Evolutionary conservation across 2,113 vertebrate species (phyloP).

Genomic region (Syrrhaptes paradoxus): DNA sequence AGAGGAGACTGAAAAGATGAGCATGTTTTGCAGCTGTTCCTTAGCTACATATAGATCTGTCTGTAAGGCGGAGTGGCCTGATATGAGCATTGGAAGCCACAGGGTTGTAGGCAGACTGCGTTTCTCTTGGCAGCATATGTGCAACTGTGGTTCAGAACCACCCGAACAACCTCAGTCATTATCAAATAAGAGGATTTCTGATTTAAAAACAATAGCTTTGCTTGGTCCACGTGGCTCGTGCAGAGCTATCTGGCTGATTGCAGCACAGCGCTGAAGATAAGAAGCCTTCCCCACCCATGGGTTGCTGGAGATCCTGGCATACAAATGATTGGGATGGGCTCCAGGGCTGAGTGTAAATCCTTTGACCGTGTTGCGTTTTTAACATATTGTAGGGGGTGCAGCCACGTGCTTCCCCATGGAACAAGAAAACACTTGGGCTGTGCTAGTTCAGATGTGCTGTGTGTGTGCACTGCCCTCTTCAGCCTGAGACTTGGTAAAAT

Average conservation of each 20-base stretch:
- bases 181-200: rapidly evolving
- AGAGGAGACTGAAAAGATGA: neutral
- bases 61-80: neutral
- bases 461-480: neutral
- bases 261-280: neutral
- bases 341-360: rapidly evolving
- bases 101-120: neutral
- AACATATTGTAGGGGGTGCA: no score
- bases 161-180: neutral
- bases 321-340: rapidly evolving
- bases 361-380: no score
- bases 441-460: rapidly evolving
- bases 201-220: neutral
- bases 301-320: neutral
- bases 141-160: no score
- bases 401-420: rapidly evolving
- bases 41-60: rapidly evolving
- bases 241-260: neutral
- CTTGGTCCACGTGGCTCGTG: neutral
- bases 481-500: rapidly evolving
- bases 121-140: rapidly evolving
- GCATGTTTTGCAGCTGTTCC: neutral
- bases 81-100: neutral
- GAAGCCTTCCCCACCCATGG: rapidly evolving
- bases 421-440: rapidly evolving